Conservation (phyloP, 2,113 vertebrate genomes). For the Alethe diademata region DNA sequence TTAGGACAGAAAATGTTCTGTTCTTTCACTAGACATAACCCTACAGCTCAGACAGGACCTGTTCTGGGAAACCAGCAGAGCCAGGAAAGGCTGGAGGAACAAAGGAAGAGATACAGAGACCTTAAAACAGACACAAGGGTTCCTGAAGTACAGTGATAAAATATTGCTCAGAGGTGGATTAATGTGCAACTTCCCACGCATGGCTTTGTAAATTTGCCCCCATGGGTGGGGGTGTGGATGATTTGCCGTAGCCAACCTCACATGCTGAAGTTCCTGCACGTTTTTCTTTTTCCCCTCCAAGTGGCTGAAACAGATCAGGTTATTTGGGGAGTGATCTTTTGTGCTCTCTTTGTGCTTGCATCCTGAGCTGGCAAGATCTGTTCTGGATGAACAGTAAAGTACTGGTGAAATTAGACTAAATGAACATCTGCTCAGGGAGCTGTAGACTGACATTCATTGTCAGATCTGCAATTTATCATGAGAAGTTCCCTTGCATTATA, state of each 20-base stretch:
- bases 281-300: neutral
- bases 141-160: constrained; percentile 54
- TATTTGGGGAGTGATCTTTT: constrained; percentile 58
- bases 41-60: neutral
- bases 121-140: constrained; percentile 1
- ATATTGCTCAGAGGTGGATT: constrained; percentile 58
- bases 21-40: neutral
- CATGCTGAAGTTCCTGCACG: neutral
- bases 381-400: constrained; percentile 66
- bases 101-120: constrained; percentile 40
- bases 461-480: constrained; percentile 50
- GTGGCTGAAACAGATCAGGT: constrained; percentile 49
- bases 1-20: neutral
- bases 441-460: constrained; percentile 48
- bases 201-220: constrained; percentile 57
- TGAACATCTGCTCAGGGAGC: constrained; percentile 71
- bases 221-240: constrained; percentile 52
- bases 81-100: constrained; percentile 24
- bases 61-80: neutral
- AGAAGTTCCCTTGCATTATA: neutral
- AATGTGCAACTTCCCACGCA: constrained; percentile 42
- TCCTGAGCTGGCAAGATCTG: constrained; percentile 59
- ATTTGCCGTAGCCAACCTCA: constrained; percentile 55
- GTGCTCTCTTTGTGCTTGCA: constrained; percentile 55
- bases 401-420: constrained; percentile 65